These are phyloP conservation scores for Fregetta grallaria DNA, from an alignment of 2,113 vertebrate genomes.

Conservation along the genomic window DNA sequence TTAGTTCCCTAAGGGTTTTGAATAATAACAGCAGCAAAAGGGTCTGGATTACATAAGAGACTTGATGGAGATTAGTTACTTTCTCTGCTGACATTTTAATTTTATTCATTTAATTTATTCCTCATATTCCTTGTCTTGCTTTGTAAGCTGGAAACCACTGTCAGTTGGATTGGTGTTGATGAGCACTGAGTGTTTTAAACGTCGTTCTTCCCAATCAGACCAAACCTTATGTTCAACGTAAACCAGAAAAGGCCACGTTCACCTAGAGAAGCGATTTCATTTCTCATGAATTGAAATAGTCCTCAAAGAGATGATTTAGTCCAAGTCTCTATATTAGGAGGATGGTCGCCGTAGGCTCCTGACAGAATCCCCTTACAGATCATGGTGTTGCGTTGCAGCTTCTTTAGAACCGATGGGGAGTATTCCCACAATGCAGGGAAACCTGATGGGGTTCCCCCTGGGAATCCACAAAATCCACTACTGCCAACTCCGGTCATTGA, in stretches of 20 bases:
- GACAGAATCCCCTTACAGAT: not conserved
- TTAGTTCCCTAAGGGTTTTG: conserved; percentile 48
- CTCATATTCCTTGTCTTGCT: not conserved
- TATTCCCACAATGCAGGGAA: not conserved
- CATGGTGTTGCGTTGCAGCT: not conserved
- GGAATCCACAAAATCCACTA: not conserved
- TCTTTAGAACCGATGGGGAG: not conserved
- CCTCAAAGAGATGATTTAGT: not conserved
- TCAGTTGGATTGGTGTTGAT: not conserved
- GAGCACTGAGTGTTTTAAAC: not conserved
- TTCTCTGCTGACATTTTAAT: conserved; percentile 63
- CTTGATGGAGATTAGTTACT: conserved; percentile 57
- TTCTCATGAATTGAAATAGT: not conserved
- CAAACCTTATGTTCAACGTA: not conserved
- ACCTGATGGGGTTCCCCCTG: not conserved
- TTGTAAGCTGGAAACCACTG: conserved; percentile 26
- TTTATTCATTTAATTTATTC: conserved; percentile 62
- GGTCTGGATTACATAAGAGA: conserved; percentile 56
- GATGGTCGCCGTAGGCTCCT: not conserved
- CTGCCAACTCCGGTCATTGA: not conserved
- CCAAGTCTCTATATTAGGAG: not conserved
- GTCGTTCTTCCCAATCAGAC: not conserved
- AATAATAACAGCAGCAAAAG: conserved; percentile 60
- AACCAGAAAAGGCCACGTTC: not conserved
- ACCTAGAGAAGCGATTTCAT: not conserved